Evolutionary conservation across 35 echinoderm and acorn worm species (phyloP).

Genomic region (Ophioderma brevispina): DNA sequence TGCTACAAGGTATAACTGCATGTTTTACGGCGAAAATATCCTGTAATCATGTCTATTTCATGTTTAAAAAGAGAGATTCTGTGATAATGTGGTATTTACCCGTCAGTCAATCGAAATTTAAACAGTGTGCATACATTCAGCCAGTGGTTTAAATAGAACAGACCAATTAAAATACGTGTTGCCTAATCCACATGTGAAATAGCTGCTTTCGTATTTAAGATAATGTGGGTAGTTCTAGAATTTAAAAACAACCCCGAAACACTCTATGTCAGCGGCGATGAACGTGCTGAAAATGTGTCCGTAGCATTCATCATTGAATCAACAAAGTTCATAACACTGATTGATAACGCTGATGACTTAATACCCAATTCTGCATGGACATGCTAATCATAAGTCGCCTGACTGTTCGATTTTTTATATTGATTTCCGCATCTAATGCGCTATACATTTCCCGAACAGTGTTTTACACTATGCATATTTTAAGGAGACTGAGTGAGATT

Average conservation of each 20-base stretch:
- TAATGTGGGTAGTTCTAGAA: not conserved
- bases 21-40: too few relatives aligned
- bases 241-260: not conserved
- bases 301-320: too few relatives aligned
- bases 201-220: not conserved
- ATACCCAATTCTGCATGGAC: not conserved
- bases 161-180: not conserved
- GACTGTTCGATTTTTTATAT: not conserved
- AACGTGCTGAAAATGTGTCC: not conserved
- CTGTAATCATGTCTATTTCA: too few relatives aligned
- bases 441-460: not conserved
- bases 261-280: too few relatives aligned
- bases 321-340: not conserved
- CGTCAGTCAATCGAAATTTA: too few relatives aligned
- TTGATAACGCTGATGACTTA: not conserved
- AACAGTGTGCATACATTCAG: not conserved
- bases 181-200: not conserved
- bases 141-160: not conserved
- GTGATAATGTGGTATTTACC: too few relatives aligned
- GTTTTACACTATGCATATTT: not conserved
- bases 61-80: too few relatives aligned
- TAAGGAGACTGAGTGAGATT: slow-evolving; percentile 29
- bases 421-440: not conserved
- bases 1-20: too few relatives aligned
- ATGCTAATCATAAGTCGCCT: not conserved